Percentiles rank a stretch among this genome's conserved stretches.
These are phyloP conservation scores for Miichthys miiuy DNA, from an alignment of 2,797 vertebrate species.

Conservation along the genomic window DNA sequence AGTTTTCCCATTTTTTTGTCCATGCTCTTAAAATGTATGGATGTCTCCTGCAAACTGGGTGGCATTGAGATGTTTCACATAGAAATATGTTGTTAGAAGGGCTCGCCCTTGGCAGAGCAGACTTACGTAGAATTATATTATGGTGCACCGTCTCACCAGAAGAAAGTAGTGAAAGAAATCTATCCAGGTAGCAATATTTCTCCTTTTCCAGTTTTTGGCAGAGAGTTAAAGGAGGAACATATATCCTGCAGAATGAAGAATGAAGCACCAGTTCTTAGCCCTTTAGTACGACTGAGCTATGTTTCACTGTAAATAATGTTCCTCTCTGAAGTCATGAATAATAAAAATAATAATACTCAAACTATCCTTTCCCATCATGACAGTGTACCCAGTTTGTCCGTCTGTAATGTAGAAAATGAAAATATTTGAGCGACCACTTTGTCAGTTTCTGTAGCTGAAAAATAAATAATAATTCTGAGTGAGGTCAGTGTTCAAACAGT, in stretches of 20 bases:
- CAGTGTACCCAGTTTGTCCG: constrained; percentile 20
- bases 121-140: constrained; percentile 12
- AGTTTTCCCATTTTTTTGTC: constrained; percentile 19
- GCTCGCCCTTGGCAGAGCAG: too few relatives aligned
- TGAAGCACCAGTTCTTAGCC: constrained; percentile 37
- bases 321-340: constrained; percentile 52
- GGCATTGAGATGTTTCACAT: constrained; percentile 15
- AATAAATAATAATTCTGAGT: constrained; percentile 13
- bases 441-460: constrained; percentile 14
- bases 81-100: constrained; percentile 33
- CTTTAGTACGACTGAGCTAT: constrained; percentile 48
- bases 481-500: neutral
- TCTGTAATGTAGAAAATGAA: constrained; percentile 31
- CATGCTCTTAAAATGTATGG: constrained; percentile 51
- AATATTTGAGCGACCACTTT: constrained; percentile 13
- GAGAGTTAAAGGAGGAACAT: constrained; percentile 23
- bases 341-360: constrained; percentile 31
- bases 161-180: constrained; percentile 14
- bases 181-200: constrained; percentile 25
- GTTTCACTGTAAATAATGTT: constrained; percentile 58
- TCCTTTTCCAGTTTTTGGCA: constrained; percentile 29
- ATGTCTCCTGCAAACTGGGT: constrained; percentile 28
- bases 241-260: constrained; percentile 53
- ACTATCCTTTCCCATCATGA: constrained; percentile 4
- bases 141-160: constrained; percentile 23